Percentiles rank a stretch among this genome's conserved stretches.
Evolutionary conservation across 2,797 vertebrate genomes (phyloP).

Genomic region (Spondyliosoma cantharus): DNA sequence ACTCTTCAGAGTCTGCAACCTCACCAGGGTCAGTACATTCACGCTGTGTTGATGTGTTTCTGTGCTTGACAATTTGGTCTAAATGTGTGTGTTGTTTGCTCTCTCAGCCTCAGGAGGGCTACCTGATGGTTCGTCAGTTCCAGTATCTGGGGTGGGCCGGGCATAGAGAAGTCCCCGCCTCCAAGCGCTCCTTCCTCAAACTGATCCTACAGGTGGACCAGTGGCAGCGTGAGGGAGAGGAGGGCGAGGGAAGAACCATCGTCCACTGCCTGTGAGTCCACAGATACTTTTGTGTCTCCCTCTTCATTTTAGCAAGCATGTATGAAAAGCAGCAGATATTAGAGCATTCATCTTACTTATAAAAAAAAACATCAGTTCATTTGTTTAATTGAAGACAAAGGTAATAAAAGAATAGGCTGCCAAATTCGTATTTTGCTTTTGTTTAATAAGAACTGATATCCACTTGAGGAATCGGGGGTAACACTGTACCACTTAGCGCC

Average conservation of each 20-base stretch:
- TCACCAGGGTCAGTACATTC: conserved; percentile 90
- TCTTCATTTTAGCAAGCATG: neutral
- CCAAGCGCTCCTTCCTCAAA: conserved; percentile 98
- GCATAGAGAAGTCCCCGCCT: conserved; percentile 95
- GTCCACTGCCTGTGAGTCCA: conserved; percentile 96
- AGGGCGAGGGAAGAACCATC: conserved; percentile 96
- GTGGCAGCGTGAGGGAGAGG: conserved; percentile 99
- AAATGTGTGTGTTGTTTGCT: neutral
- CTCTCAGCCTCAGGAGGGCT: conserved; percentile 95
- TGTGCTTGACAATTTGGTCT: neutral
- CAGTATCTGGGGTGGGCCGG: conserved; percentile 98
- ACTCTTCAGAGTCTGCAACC: conserved; percentile 99
- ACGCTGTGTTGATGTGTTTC: neutral
- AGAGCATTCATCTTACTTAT: neutral
- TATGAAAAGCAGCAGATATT: neutral
- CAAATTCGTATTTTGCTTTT: neutral
- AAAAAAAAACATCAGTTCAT: neutral
- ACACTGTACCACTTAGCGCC: neutral
- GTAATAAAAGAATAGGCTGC: neutral
- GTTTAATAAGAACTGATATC: neutral
- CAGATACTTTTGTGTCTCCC: neutral
- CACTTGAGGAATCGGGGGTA: neutral
- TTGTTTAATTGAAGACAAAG: neutral
- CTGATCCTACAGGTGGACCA: conserved; percentile 98
- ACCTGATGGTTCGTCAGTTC: conserved; percentile 98